These are phyloP conservation scores for Incurvaria masculella DNA, from an alignment of 2,888 invertebrate genomes.

Conservation along the genomic window DNA sequence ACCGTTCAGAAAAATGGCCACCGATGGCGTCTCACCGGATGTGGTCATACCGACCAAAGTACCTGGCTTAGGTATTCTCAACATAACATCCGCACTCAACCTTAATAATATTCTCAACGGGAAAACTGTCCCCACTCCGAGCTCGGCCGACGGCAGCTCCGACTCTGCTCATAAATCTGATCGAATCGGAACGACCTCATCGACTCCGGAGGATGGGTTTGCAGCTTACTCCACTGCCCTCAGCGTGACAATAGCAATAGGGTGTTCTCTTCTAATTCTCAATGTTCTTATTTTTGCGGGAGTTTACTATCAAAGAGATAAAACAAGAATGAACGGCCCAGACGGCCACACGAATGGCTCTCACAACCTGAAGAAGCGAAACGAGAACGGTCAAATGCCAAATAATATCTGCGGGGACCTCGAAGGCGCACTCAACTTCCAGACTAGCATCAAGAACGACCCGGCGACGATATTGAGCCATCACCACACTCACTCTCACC, in stretches of 20 bases:
- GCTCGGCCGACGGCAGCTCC: slow-evolving; percentile 28
- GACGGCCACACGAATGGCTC: slow-evolving; percentile 51
- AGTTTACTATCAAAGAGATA: slow-evolving; percentile 89
- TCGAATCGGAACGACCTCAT: slow-evolving; percentile 38
- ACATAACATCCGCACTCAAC: slow-evolving; percentile 43
- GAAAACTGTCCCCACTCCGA: slow-evolving; percentile 35
- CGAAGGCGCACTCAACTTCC: slow-evolving; percentile 55
- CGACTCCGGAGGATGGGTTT: slow-evolving; percentile 80
- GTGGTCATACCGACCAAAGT: slow-evolving; percentile 39
- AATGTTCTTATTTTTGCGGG: slow-evolving; percentile 94
- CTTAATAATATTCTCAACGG: slow-evolving; percentile 34
- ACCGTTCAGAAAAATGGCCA: slow-evolving; percentile 52
- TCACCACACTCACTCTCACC: slow-evolving; percentile 72
- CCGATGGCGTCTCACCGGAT: slow-evolving; percentile 45
- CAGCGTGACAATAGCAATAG: slow-evolving; percentile 92
- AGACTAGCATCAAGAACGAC: slow-evolving; percentile 61
- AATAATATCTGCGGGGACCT: slow-evolving; percentile 86
- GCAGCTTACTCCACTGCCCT: slow-evolving; percentile 88
- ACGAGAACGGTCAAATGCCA: slow-evolving; percentile 84
- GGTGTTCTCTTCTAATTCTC: slow-evolving; percentile 85
- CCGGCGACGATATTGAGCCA: slow-evolving; percentile 71
- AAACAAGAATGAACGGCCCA: slow-evolving; percentile 67
- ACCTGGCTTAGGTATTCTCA: slow-evolving; percentile 36
- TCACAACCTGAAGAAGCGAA: slow-evolving; percentile 62
- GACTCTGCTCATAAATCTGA: slow-evolving; percentile 33